Conservation (phyloP, 2,113 vertebrate species). For the Bos javanicus region DNA sequence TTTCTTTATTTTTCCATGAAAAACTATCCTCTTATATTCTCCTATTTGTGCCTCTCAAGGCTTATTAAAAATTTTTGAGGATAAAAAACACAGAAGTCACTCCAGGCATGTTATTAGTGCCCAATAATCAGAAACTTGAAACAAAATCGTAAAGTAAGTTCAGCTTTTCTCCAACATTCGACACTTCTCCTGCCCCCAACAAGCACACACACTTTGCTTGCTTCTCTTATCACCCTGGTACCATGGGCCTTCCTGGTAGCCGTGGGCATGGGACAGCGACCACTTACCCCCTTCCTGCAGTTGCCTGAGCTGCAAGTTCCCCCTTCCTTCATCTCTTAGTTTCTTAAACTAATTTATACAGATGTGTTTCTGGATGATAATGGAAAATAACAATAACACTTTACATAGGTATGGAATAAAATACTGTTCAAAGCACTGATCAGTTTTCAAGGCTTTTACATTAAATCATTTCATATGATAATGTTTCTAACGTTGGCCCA, state of each 20-base stretch:
- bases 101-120: not conserved
- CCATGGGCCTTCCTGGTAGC: not conserved
- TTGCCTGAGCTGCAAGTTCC: not conserved
- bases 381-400: not conserved
- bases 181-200: not conserved
- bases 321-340: not conserved
- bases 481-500: not conserved
- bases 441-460: not conserved
- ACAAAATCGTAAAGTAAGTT: not conserved
- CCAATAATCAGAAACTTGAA: not conserved
- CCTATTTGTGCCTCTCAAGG: not conserved
- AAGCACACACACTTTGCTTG: not conserved
- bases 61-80: conserved; percentile 20
- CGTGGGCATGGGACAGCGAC: not conserved
- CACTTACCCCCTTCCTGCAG: not conserved
- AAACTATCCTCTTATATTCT: not conserved
- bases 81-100: conserved; percentile 3
- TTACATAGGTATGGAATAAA: not conserved
- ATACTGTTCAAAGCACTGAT: not conserved
- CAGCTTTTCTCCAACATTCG: not conserved
- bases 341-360: not conserved
- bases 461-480: not conserved
- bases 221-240: not conserved
- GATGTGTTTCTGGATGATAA: not conserved
- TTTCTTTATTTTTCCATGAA: conserved; percentile 27